Base-by-base conservation (phyloP, 1,140 invertebrate species). In the Euglossa dilemma region DNA sequence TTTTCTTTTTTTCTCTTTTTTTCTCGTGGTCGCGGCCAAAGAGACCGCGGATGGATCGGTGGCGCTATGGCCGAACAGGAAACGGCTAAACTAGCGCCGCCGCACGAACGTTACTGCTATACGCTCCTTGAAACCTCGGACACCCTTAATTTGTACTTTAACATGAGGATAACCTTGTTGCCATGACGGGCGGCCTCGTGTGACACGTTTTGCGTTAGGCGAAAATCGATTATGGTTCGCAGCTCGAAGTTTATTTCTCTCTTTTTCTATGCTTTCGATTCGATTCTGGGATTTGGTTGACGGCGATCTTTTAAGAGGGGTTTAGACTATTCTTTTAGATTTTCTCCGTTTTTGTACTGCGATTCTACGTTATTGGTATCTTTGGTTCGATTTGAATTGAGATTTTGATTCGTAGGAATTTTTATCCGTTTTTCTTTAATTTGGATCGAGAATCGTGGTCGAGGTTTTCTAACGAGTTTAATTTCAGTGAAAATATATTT, bases 61-160 rank as follows among this genome's bases (percentile, higher is more conserved):
- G 47, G n/a, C 18, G 36, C 50, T 16, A 61, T 73, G 45, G 16
- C 57, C 63, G 66, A 59, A 86, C 45, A 71, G 84, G 74, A 78
- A 87, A n/a, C 66, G 57, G 83, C 59, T 54, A 52, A 25, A 23
- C 25, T 54, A 47, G 43, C 61, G 59, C 47, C 79, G 56, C 23
- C 69, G 54, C 59, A 50, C 80, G 85, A 82, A 75, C 82, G 80
- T 75, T 70, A 73, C 77, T 47, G 69, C 54, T 80, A 67, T 75
- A 77, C 69, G 63, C 56, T 52, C 66, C 61, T 87, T 84, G 72
- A 83, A 84, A 87, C 81, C 78, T 79, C 86, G 86, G 85, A 84
- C 80, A 83, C 71, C 76, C 71, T 87, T 87, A 87, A 87, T 87
- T 87, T 87, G 85, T 87, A 87, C 85, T 87, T 87, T 87, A 36